Conservation (phyloP, 2,888 invertebrate genomes). For the Andrena marginata region DNA sequence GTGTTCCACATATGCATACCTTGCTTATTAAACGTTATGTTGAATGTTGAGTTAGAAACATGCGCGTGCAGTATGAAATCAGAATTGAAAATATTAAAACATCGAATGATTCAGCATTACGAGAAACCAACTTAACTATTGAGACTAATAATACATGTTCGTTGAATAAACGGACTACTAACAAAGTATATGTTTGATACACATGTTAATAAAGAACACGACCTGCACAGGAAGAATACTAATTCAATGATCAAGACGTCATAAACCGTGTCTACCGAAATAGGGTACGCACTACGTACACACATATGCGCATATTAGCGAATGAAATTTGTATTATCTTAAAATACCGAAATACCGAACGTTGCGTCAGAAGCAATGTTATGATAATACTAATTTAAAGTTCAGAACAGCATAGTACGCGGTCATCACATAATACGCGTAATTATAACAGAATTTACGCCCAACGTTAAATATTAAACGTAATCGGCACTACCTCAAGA, state of each 20-base stretch:
- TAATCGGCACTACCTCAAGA: constrained; percentile 29
- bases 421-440: constrained; percentile 29
- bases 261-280: constrained; percentile 21
- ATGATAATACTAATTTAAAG: constrained; percentile 52
- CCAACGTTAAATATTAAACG: constrained; percentile 11
- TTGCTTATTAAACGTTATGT: neutral
- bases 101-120: constrained; percentile 34
- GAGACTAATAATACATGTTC: constrained; percentile 39
- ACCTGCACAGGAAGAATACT: constrained; percentile 51
- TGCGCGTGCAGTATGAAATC: constrained; percentile 13
- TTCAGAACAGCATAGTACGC: constrained; percentile 34
- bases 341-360: constrained; percentile 48
- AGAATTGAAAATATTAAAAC: constrained; percentile 43
- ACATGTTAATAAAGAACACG: constrained; percentile 32
- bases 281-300: constrained; percentile 29
- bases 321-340: constrained; percentile 41
- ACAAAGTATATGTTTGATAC: constrained; percentile 13
- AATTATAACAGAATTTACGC: constrained; percentile 31
- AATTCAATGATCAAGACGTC: constrained; percentile 35
- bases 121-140: constrained; percentile 31
- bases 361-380: constrained; percentile 37
- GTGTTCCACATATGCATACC: neutral
- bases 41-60: neutral
- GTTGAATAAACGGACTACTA: constrained; percentile 38
- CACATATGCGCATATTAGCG: constrained; percentile 31